A percentile compares a stretch with the other conserved stretches of the same genome.
Evolutionary conservation across 37 sponge, comb jelly and placozoan genomes (phyloP).

Genomic region (Geodia barretti): DNA sequence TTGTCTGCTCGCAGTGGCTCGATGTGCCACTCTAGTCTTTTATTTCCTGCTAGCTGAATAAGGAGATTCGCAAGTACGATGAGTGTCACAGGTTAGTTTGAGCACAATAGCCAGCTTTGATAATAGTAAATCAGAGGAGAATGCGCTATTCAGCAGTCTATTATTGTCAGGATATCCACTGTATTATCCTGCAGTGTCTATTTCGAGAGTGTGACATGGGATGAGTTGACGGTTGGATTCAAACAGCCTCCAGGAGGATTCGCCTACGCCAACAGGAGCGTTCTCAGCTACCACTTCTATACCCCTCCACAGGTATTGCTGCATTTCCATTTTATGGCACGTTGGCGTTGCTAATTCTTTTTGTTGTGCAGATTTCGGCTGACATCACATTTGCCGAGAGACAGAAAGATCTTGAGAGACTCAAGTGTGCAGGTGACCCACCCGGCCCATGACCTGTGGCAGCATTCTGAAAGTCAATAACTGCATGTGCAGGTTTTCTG

Average conservation of each 20-base stretch:
- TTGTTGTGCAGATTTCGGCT: conserved; percentile 26
- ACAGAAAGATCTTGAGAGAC: conserved; percentile 58
- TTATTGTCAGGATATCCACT: background rate
- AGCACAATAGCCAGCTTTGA: background rate
- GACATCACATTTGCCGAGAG: conserved; percentile 39
- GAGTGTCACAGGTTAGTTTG: conserved; percentile 62
- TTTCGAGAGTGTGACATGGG: conserved; percentile 89
- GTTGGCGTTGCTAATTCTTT: background rate
- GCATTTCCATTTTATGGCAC: background rate
- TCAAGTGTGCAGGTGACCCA: conserved; percentile 61
- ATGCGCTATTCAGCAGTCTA: no score
- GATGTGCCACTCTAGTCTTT: background rate
- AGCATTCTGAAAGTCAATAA: background rate
- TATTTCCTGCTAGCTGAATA: conserved; percentile 31
- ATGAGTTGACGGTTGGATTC: conserved; percentile 76
- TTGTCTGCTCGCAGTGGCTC: background rate
- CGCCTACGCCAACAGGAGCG: conserved; percentile 81
- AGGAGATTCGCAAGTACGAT: conserved; percentile 55
- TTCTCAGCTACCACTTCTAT: conserved; percentile 87
- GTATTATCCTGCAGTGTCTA: conserved; percentile 47
- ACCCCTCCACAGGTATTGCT: conserved; percentile 64
- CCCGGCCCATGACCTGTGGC: background rate
- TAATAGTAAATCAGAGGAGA: background rate
- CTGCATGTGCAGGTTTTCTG: conserved; percentile 37
- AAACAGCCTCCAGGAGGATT: conserved; percentile 80